Evolutionary conservation across 2,113 vertebrate genomes (phyloP).

Genomic region (Paramormyrops kingsleyae): DNA sequence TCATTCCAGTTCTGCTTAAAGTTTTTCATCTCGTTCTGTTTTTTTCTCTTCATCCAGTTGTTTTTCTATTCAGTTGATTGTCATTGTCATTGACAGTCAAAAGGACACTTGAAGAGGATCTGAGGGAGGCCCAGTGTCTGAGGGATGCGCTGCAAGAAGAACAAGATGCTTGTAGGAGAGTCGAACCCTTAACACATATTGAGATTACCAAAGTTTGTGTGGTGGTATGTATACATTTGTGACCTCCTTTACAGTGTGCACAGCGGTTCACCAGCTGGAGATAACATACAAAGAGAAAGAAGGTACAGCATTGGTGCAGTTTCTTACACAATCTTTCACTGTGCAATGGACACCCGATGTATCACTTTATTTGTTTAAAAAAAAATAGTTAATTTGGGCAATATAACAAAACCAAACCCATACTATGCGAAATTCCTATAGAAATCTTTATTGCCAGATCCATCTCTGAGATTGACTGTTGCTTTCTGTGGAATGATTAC

Average conservation of each 20-base stretch:
- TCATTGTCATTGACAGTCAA: slow-evolving; percentile 30
- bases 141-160: slow-evolving; percentile 35
- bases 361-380: background rate
- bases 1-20: background rate
- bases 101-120: slow-evolving; percentile 37
- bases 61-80: background rate
- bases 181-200: background rate
- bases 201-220: background rate
- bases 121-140: slow-evolving; percentile 23
- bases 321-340: background rate
- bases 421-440: background rate
- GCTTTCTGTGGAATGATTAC: background rate
- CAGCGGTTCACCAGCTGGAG: slow-evolving; percentile 43
- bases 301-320: slow-evolving; percentile 39
- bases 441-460: background rate
- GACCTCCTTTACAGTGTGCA: slow-evolving; percentile 43
- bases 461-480: background rate
- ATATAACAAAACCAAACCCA: background rate
- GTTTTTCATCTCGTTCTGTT: background rate
- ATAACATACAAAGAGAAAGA: slow-evolving; percentile 48
- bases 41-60: background rate
- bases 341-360: background rate
- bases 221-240: background rate
- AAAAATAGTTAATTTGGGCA: background rate
- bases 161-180: slow-evolving; percentile 46